These are phyloP conservation scores for Muntiacus reevesi DNA, from an alignment of 2,113 vertebrate species.

Conservation along the genomic window DNA sequence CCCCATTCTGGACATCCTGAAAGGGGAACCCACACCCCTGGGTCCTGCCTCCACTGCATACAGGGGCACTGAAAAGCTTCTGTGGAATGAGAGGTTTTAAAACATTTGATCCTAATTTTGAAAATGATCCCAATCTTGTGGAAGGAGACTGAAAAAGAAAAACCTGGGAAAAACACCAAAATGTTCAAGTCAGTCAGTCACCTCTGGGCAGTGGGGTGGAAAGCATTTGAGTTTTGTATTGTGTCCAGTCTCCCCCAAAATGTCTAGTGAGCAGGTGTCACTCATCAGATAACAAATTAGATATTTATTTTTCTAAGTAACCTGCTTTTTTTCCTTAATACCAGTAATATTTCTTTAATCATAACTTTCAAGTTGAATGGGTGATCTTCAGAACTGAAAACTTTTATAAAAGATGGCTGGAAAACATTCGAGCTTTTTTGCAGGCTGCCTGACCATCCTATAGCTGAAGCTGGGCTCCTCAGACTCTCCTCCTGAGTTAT, in stretches of 20 bases:
- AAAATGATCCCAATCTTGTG: background rate
- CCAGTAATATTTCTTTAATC: background rate
- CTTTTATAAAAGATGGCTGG: background rate
- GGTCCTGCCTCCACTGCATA: background rate
- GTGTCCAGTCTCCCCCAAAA: background rate
- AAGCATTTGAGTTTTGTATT: too few relatives aligned
- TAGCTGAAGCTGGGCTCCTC: background rate
- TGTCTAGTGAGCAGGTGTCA: fast-evolving
- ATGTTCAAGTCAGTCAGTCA: too few relatives aligned
- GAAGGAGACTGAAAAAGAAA: background rate
- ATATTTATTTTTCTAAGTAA: background rate
- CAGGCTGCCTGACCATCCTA: background rate
- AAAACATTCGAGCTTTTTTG: background rate
- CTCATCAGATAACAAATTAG: background rate
- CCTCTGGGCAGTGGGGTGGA: fast-evolving
- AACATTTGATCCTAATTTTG: background rate
- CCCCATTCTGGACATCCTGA: background rate
- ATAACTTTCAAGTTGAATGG: background rate
- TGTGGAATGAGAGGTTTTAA: background rate
- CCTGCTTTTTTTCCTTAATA: background rate
- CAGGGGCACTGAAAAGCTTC: background rate
- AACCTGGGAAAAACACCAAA: background rate
- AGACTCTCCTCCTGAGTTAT: background rate
- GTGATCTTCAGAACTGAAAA: background rate
- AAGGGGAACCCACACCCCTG: background rate